Conservation (phyloP, 2,113 vertebrate species). For the Lasiurus borealis region DNA sequence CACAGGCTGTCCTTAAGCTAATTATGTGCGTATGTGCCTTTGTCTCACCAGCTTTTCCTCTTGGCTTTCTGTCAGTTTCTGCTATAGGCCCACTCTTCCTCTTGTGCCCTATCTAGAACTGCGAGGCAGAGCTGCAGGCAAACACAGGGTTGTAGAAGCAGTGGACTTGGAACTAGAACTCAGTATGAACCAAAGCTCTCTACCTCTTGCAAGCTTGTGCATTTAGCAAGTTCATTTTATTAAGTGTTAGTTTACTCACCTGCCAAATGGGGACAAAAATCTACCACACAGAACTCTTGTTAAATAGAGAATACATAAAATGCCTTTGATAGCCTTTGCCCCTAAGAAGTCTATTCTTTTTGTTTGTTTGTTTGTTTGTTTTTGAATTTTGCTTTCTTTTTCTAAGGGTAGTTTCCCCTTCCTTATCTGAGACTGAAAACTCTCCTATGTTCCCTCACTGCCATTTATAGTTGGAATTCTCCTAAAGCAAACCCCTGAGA, state of each 20-base stretch:
- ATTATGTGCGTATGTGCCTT: accelerated
- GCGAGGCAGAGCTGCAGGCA: not conserved
- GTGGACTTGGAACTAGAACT: not conserved
- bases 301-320: not conserved
- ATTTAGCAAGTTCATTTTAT: not conserved
- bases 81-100: not conserved
- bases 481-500: not conserved
- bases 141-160: not conserved
- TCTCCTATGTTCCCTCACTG: not conserved
- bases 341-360: not conserved
- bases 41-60: not conserved
- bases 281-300: not conserved
- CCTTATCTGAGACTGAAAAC: not conserved
- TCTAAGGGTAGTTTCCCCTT: not conserved
- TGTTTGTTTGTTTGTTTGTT: not conserved
- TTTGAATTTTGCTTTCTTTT: not conserved
- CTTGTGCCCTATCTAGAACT: not conserved
- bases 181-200: not conserved
- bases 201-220: not conserved
- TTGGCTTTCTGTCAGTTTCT: not conserved
- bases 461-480: not conserved
- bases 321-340: not conserved
- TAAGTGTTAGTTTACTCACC: not conserved
- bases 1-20: too few species aligned
- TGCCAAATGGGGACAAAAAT: not conserved